Percentiles rank a stretch among this genome's conserved stretches.
phyloP scores from a whole-genome alignment of 1,140 invertebrate genomes.

The Drosophila truncata region DNA sequence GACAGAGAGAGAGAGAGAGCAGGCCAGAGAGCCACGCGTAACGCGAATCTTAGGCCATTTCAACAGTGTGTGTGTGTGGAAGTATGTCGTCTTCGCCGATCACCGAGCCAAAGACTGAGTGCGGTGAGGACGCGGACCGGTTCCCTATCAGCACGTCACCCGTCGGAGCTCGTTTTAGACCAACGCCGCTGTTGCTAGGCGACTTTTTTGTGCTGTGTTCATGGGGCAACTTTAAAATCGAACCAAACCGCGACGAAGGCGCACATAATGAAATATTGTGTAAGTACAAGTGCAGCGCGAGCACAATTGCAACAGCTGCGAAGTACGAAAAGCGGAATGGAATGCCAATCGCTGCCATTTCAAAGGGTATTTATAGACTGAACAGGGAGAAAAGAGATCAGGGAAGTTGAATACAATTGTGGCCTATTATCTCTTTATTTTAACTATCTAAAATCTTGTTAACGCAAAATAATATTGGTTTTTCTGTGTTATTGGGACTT shows the following conservation, averaged over 20 bases:
- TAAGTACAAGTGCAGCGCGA: constrained; percentile 42
- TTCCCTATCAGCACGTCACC: constrained; percentile 66
- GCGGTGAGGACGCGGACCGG: constrained; percentile 44
- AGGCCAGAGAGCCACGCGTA: constrained; percentile 14
- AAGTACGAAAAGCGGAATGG: constrained; percentile 24
- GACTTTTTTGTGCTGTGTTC: constrained; percentile 10
- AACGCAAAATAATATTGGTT: not conserved
- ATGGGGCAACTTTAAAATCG: constrained; percentile 44
- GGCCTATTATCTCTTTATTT: too few relatives aligned
- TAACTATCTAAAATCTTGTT: not conserved
- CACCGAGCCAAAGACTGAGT: constrained; percentile 15
- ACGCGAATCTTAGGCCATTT: constrained; percentile 27
- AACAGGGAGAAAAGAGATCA: not conserved
- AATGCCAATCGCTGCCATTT: constrained; percentile 41
- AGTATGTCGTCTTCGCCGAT: constrained; percentile 65
- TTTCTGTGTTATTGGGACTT: not conserved
- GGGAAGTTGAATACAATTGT: too few relatives aligned
- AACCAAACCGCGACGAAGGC: constrained; percentile 25
- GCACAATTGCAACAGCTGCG: constrained; percentile 56
- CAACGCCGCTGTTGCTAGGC: constrained; percentile 62
- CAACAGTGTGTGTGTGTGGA: not conserved
- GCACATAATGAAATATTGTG: constrained; percentile 36
- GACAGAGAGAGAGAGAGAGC: not conserved
- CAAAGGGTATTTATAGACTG: constrained; percentile 56
- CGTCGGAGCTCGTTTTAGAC: constrained; percentile 26